A percentile compares a stretch with the other conserved stretches of the same genome.
Conservation (phyloP, 1,140 invertebrate species). For the Platorchestia sp. region DNA sequence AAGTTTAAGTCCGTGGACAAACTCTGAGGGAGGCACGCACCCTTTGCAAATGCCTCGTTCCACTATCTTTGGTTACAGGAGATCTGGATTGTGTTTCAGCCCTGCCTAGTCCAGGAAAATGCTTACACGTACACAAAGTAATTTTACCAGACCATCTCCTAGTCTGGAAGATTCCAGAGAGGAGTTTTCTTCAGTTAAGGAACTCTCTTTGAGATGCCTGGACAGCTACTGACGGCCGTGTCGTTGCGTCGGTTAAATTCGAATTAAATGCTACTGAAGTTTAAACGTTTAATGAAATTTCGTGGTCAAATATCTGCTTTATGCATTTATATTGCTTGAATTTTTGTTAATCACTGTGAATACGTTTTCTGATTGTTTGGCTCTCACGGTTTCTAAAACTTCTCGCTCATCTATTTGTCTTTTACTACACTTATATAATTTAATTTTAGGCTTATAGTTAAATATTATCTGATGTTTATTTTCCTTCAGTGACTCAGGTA, state of each 20-base stretch:
- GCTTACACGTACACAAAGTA: neutral
- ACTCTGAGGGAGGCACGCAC: neutral
- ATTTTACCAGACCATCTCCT: neutral
- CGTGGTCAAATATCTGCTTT: neutral
- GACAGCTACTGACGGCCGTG: neutral
- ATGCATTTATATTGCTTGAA: neutral
- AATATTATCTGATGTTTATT: too few species aligned
- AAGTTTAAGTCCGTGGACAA: conserved; percentile 13
- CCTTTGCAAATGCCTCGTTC: neutral
- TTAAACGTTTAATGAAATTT: neutral
- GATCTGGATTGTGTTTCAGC: neutral
- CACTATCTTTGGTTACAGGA: conserved; percentile 5
- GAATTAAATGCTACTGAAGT: neutral
- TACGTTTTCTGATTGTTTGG: too few species aligned
- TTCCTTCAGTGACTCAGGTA: too few species aligned
- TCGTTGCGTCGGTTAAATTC: neutral
- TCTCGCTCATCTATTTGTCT: too few species aligned
- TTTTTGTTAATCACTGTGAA: too few species aligned
- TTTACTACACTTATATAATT: too few species aligned
- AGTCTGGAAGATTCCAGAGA: neutral
- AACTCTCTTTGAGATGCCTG: neutral
- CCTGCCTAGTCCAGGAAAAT: neutral
- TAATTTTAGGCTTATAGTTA: too few species aligned
- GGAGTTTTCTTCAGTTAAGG: neutral
- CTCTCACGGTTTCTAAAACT: too few species aligned